Evolutionary conservation across 1,140 invertebrate genomes (phyloP).

Genomic region (Cephus cinctus): DNA sequence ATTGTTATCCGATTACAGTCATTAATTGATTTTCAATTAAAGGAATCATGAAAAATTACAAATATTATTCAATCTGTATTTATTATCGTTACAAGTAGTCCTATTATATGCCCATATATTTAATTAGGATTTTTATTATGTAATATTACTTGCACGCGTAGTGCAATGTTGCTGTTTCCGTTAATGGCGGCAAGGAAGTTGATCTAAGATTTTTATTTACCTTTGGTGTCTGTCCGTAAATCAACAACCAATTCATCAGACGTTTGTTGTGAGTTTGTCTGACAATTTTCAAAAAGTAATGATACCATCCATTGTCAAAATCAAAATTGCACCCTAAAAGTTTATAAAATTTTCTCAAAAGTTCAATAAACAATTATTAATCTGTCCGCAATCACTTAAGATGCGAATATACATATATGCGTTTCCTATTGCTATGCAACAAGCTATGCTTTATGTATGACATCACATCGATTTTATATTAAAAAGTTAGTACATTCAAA

Average conservation of each 20-base stretch:
- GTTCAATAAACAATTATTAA: not conserved
- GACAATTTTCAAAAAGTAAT: constrained; percentile 21
- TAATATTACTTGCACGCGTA: too few relatives aligned
- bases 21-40: too few relatives aligned
- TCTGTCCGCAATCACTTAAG: not conserved
- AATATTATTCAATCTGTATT: too few relatives aligned
- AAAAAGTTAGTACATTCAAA: not conserved
- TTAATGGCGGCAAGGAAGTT: too few relatives aligned
- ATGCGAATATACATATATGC: not conserved
- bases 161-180: too few relatives aligned
- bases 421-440: not conserved
- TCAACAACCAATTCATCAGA: constrained; percentile 26
- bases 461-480: not conserved
- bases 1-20: too few relatives aligned
- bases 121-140: too few relatives aligned
- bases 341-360: constrained; percentile 6
- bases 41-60: too few relatives aligned
- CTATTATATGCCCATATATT: too few relatives aligned
- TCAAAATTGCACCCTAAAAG: constrained; percentile 19
- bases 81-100: too few relatives aligned
- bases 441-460: not conserved
- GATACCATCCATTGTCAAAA: constrained; percentile 18
- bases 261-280: constrained; percentile 15
- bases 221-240: constrained; percentile 6
- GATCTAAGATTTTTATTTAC: too few relatives aligned